A percentile compares a stretch with the other conserved stretches of the same genome.
Conservation (phyloP, 2,888 invertebrate genomes). For the Nemoura dubitans region DNA sequence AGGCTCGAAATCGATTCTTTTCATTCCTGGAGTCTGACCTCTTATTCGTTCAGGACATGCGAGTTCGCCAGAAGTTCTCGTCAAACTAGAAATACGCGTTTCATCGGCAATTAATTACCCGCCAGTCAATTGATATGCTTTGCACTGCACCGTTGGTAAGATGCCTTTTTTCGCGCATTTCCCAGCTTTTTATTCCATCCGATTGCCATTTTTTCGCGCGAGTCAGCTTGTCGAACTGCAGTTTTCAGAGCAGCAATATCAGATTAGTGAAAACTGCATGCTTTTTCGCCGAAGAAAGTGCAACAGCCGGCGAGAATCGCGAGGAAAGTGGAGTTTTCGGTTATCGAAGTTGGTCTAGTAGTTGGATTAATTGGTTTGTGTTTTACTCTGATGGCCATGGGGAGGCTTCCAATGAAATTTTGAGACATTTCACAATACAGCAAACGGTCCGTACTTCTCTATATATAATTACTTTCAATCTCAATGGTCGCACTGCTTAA, state of each 20-base stretch:
- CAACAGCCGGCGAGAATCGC: background rate
- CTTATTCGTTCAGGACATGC: background rate
- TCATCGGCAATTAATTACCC: background rate
- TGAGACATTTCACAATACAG: too few relatives aligned
- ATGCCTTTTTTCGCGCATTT: background rate
- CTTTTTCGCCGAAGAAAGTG: conserved; percentile 19
- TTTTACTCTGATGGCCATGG: background rate
- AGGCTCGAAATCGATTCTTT: background rate
- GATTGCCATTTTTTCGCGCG: too few relatives aligned
- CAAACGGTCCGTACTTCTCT: too few relatives aligned
- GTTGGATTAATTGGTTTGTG: background rate
- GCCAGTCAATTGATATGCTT: background rate
- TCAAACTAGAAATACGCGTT: background rate
- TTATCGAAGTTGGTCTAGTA: background rate
- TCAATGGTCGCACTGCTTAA: too few relatives aligned
- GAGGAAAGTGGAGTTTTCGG: background rate
- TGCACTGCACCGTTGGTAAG: background rate
- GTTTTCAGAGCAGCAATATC: conserved; percentile 23
- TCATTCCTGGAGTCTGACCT: background rate
- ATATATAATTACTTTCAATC: too few relatives aligned
- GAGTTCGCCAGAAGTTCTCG: background rate
- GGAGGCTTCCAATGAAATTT: too few relatives aligned
- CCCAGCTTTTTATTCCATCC: background rate
- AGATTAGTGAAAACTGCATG: background rate
- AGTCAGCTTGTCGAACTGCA: background rate